Evolutionary conservation across 2,113 vertebrate species (phyloP), one percentile per base, ranked within the genome.

Genomic region (Crotophaga sulcirostris): DNA sequence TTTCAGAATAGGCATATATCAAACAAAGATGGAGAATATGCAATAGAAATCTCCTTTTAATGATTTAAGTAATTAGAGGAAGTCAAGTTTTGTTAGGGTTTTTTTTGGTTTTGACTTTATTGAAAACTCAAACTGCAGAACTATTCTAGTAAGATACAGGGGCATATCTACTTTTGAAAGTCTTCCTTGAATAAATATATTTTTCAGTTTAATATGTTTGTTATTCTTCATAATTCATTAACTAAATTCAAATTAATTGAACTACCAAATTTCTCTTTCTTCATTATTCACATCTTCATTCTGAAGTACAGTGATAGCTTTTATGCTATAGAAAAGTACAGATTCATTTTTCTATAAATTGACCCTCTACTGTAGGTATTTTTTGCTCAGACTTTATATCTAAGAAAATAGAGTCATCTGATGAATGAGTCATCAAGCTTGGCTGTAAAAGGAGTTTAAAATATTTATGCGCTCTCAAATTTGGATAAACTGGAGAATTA

Each of bases 341-440:
- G 33, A 62, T 49, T 74, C 1, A 16, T 82, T 85, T 91, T 93
- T 62, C 34, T 59, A 59, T 73, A 92, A 73, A 76, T 29, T 82
- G 40, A 18, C 54, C 69, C 4, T 85, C 70, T 91, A 69, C 42
- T 26, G 13, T 34, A 56, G 29, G 25, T 45, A 66, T 83, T 91
- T 96, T 78, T 88, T 87, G n/a, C 82, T 94, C 44, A 4, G 14
- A 62, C 51, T 67, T 29, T 90, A 6, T 77, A 26, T 81, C 47
- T 73, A 28, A 82, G 68, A 91, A 95, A 91, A 94, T 3, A 79
- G 29, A 87, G 40, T 95, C 85, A 95, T 95, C 60, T 92, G 88
- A 91, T 44, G 21, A 93, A 70, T 96, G 93, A 95, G 70, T 96
- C 95, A 96, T 60, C 42, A 64, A 49, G 2, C 60, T 56, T 83